Evolutionary conservation across 2,113 vertebrate genomes (phyloP), one percentile per base, ranked within the genome.

Genomic region (Carassius carassius): DNA sequence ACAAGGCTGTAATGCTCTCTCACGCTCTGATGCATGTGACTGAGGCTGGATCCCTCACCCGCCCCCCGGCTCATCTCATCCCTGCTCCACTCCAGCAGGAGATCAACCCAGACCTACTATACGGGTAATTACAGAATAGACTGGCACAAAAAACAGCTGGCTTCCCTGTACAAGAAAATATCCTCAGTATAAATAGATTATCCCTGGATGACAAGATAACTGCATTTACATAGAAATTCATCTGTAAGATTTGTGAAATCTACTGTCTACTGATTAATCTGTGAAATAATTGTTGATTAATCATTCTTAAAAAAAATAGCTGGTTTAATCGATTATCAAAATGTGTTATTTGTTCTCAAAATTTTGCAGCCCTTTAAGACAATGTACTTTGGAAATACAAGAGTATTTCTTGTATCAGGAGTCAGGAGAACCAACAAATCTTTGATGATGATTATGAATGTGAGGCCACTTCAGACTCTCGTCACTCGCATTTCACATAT

Each of bases 21-120:
- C 92, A 93, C 91, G 85, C 92, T 90, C 88, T 84, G 51, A 47
- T 86, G 84, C 92, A 94, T 89, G 92, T 94, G 93, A 92, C 81
- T 25, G 35, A 49, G 86, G 89, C 85, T 69, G 77, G 83, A 78
- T 81, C 86, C 56, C 85, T 81, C 88, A 86, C 84, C 81, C 84
- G 81, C 86, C 87, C 67, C 74, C 21, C 16, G 0, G 78, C 84
- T 73, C 86, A 78, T 78, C 88, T 88, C 60, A 21, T 25, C 17
- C 51, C 41, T 81, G 35, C 29, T 72, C 63, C 19, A 82, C 58
- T 29, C 54, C 60, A 72, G 49, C 14, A 60, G 21, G 35, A 47
- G 17, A 63, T 79, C 63, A 78, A 37, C 25, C 77, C 56, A 84
- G 69, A 37, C 21, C 49, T 9, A 51, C 67, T 54, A 44, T 70